Evolutionary conservation across 2,113 vertebrate species (phyloP).

Genomic region (Hemiprocne comata): DNA sequence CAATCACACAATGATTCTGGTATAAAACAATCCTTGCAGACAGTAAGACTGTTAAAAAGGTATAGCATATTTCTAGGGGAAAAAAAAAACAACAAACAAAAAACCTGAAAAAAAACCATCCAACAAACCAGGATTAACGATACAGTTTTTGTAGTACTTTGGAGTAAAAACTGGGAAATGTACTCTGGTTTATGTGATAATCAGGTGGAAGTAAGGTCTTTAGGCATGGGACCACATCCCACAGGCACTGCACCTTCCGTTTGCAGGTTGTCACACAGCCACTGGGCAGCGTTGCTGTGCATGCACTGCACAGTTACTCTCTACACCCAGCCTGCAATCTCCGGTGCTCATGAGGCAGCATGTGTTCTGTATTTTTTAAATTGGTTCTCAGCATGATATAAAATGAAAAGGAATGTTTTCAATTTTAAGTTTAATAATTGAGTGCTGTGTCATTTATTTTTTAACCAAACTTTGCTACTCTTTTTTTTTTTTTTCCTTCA

Average conservation of each 20-base stretch:
- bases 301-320: neutral
- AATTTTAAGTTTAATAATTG: neutral
- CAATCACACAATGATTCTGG: neutral
- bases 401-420: neutral
- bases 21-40: neutral
- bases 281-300: accelerated
- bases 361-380: neutral
- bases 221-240: neutral
- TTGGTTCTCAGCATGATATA: neutral
- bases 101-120: no score
- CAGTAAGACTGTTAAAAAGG: neutral
- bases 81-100: neutral
- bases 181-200: neutral
- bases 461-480: neutral
- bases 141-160: neutral
- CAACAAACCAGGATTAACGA: no score
- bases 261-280: neutral
- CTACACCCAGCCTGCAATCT: neutral
- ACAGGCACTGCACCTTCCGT: neutral
- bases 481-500: neutral
- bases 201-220: neutral
- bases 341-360: neutral
- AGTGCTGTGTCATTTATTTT: neutral
- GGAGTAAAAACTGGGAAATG: neutral
- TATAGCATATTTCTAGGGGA: neutral